These are phyloP conservation scores for Protodeltote pygarga DNA, from an alignment of 2,888 invertebrate genomes.

Conservation along the genomic window DNA sequence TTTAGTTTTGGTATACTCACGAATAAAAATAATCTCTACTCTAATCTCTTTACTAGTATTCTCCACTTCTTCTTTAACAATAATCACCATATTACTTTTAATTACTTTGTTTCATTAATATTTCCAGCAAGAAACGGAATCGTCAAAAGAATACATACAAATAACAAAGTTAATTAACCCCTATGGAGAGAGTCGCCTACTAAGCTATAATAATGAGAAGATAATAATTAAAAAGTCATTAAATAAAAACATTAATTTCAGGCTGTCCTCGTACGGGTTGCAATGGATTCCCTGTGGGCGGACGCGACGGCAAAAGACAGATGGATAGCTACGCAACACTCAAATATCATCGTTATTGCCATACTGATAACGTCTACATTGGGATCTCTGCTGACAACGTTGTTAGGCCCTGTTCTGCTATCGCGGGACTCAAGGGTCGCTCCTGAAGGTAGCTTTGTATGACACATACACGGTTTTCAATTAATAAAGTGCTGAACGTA, in stretches of 20 bases:
- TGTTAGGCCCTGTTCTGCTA: slow-evolving; percentile 77
- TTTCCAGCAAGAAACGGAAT: too few relatives aligned
- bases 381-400: slow-evolving; percentile 74
- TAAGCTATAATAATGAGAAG: slow-evolving; percentile 28
- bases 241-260: slow-evolving; percentile 60
- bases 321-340: slow-evolving; percentile 72
- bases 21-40: too few relatives aligned
- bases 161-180: slow-evolving; percentile 18
- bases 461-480: slow-evolving; percentile 20
- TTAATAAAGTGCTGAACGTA: slow-evolving; percentile 10
- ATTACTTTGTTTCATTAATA: too few relatives aligned
- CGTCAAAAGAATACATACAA: too few relatives aligned
- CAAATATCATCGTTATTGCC: slow-evolving; percentile 82
- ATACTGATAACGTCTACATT: slow-evolving; percentile 76
- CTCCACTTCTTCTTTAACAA: too few relatives aligned
- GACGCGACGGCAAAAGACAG: slow-evolving; percentile 69
- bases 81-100: slow-evolving; percentile 6
- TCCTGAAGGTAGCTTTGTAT: slow-evolving; percentile 68
- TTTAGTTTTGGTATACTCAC: too few relatives aligned
- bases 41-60: too few relatives aligned
- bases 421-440: slow-evolving; percentile 72
- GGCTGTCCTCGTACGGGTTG: slow-evolving; percentile 81
- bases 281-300: slow-evolving; percentile 75
- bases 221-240: slow-evolving; percentile 38
- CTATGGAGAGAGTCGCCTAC: slow-evolving; percentile 7